Evolutionary conservation across 30 jellyfish, hydroid and myxozoan species (phyloP).

Genomic region (Phacellophora camtschatica): DNA sequence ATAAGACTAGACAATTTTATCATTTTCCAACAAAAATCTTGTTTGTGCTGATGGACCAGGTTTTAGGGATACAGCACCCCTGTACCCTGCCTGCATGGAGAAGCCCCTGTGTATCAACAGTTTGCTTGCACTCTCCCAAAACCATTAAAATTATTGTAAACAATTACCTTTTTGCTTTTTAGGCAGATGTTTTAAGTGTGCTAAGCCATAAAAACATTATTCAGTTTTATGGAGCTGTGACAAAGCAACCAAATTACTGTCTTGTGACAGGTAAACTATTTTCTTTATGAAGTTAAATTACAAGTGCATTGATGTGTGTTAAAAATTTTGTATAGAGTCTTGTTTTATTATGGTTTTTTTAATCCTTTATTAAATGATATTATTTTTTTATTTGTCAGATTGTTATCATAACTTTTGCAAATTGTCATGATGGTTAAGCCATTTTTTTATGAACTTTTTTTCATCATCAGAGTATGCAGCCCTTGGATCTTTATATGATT

Average conservation of each 20-base stretch:
- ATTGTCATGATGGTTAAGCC: background rate
- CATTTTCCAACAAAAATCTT: no score
- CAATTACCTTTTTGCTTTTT: background rate
- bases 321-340: no score
- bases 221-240: slow-evolving; percentile 90
- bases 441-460: background rate
- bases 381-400: background rate
- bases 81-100: no score
- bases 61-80: no score
- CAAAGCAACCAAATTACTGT: slow-evolving; percentile 64
- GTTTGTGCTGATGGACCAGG: no score
- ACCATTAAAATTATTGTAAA: background rate
- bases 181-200: slow-evolving; percentile 82
- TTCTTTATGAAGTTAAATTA: no score
- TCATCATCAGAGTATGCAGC: slow-evolving; percentile 74
- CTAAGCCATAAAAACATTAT: slow-evolving; percentile 80
- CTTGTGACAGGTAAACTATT: slow-evolving; percentile 85
- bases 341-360: no score
- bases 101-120: no score
- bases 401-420: background rate
- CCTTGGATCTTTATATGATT: slow-evolving; percentile 76
- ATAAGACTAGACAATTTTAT: no score
- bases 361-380: background rate
- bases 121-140: no score
- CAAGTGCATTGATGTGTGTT: no score